A percentile compares a stretch with the other conserved stretches of the same genome.
Conservation (phyloP, 2,888 invertebrate species). For the Cerceris rybyensis region DNA sequence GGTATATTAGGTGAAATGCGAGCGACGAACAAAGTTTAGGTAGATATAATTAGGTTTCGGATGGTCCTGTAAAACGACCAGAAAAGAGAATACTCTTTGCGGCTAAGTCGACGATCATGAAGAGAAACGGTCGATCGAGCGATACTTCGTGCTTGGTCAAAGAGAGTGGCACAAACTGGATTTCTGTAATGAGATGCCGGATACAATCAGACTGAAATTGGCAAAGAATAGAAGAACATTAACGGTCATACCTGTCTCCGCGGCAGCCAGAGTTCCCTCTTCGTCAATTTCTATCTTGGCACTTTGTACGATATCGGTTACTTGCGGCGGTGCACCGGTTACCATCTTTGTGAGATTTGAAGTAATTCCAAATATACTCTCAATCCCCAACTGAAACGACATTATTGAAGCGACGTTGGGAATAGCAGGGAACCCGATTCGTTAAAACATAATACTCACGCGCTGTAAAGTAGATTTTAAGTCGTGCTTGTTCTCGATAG, state of each 20-base stretch:
- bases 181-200: constrained; percentile 74
- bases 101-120: constrained; percentile 84
- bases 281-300: constrained; percentile 87
- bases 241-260: constrained; percentile 82
- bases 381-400: constrained; percentile 84
- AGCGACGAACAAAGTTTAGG: not conserved
- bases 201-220: not conserved
- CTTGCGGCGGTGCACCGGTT: constrained; percentile 78
- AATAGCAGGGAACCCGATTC: not conserved
- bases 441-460: constrained; percentile 79
- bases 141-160: constrained; percentile 80
- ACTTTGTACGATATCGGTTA: constrained; percentile 85
- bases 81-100: constrained; percentile 85
- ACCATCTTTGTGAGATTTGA: constrained; percentile 85
- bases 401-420: not conserved
- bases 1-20: not conserved
- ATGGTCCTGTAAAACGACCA: constrained; percentile 84
- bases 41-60: constrained; percentile 7
- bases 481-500: constrained; percentile 84
- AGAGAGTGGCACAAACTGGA: constrained; percentile 85
- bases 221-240: not conserved
- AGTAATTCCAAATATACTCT: constrained; percentile 83
- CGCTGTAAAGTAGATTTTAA: constrained; percentile 82
- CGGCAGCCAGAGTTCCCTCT: constrained; percentile 86
- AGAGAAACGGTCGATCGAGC: constrained; percentile 86